Evolutionary conservation across 2,888 invertebrate genomes (phyloP).

Genomic region (Metallyticus violacea): DNA sequence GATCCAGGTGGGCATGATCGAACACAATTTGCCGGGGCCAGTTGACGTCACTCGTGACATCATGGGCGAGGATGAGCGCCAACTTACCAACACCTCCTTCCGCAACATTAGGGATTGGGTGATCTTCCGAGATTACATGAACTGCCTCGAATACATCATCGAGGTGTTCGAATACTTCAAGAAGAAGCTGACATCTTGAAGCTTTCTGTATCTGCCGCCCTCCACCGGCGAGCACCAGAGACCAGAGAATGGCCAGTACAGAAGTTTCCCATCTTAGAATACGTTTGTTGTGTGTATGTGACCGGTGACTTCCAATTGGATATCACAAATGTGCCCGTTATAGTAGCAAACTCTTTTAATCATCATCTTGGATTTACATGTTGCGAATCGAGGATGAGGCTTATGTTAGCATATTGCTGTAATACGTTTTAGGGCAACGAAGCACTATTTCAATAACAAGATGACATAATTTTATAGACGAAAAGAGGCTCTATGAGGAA

Average conservation of each 20-base stretch:
- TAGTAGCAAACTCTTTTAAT: too few species aligned
- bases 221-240: background rate
- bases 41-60: conserved; percentile 48
- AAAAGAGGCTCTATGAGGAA: background rate
- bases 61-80: conserved; percentile 45
- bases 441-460: background rate
- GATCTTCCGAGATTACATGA: conserved; percentile 62
- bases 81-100: conserved; percentile 44
- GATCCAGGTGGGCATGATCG: conserved; percentile 58
- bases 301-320: too few species aligned
- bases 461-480: background rate
- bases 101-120: conserved; percentile 58
- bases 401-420: background rate
- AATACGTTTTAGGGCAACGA: background rate
- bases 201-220: background rate
- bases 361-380: too few species aligned
- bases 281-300: background rate
- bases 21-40: conserved; percentile 51
- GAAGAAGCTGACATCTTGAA: conserved; percentile 41
- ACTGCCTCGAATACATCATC: conserved; percentile 56
- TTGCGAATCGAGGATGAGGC: background rate
- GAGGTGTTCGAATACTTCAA: conserved; percentile 50
- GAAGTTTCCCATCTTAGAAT: background rate
- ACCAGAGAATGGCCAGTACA: background rate
- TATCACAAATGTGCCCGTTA: too few species aligned